Percentiles rank a stretch among this genome's conserved stretches.
phyloP scores from a whole-genome alignment of 2,888 invertebrate species.

The Eupithecia tripunctaria region DNA sequence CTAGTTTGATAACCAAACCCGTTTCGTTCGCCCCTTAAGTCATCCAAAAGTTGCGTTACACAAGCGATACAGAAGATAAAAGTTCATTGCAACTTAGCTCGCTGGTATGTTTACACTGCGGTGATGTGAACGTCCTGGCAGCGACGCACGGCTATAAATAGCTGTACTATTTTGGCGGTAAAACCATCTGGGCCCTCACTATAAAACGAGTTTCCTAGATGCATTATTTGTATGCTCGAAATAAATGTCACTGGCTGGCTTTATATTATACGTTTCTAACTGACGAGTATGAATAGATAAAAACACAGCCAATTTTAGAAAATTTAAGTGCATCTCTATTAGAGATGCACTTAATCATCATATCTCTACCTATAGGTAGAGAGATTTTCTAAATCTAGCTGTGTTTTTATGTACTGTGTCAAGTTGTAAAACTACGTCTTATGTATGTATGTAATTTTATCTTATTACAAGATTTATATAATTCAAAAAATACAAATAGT shows the following conservation, averaged over 20 bases:
- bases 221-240: conserved; percentile 27
- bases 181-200: conserved; percentile 58
- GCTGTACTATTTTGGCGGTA: conserved; percentile 70
- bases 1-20: no score
- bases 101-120: conserved; percentile 36
- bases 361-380: no score
- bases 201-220: conserved; percentile 59
- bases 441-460: no score
- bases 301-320: no score
- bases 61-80: conserved; percentile 9
- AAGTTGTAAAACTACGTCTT: no score
- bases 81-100: conserved; percentile 24
- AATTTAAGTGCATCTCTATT: no score
- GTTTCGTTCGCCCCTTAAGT: neutral
- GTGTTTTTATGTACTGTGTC: no score
- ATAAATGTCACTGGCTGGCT: conserved; percentile 2
- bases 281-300: no score
- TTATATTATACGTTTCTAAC: neutral
- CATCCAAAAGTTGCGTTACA: neutral
- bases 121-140: conserved; percentile 67
- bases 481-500: no score
- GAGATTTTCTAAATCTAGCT: no score
- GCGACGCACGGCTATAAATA: conserved; percentile 63
- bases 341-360: no score
- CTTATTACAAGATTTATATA: no score